Evolutionary conservation across 2,113 vertebrate species (phyloP).

Genomic region (Cardinalis cardinalis): DNA sequence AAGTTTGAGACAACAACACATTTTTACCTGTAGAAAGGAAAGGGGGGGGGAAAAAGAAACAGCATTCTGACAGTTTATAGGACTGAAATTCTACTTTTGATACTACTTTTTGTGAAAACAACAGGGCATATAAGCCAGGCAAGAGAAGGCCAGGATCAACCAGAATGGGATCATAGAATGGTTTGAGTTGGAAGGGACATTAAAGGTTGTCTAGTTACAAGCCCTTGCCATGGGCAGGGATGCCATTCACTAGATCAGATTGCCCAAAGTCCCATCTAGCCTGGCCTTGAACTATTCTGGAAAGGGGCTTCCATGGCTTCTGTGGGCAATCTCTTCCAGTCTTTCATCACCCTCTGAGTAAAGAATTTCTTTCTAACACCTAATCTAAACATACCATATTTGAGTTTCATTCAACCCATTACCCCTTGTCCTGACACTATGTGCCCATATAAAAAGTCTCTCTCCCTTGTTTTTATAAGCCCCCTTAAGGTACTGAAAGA

Average conservation of each 20-base stretch:
- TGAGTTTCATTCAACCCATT: neutral
- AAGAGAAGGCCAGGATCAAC: neutral
- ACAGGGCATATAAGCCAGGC: neutral
- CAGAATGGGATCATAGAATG: neutral
- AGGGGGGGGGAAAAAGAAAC: accelerated
- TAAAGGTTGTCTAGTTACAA: neutral
- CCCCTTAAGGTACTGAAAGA: neutral
- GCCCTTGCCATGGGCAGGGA: too few species aligned
- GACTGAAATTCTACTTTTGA: neutral
- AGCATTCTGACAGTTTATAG: neutral
- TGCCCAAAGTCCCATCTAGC: neutral
- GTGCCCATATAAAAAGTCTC: neutral
- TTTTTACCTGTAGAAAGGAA: neutral
- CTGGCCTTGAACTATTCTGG: neutral
- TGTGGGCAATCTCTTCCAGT: neutral
- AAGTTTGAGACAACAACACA: neutral
- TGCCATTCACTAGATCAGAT: neutral
- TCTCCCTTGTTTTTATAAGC: neutral
- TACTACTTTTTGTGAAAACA: neutral
- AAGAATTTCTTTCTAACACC: neutral
- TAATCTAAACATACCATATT: neutral
- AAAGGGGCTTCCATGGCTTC: neutral
- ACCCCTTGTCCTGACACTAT: too few species aligned
- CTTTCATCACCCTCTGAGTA: neutral
- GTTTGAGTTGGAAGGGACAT: neutral